A percentile compares a stretch with the other conserved stretches of the same genome.
These are phyloP conservation scores for Oceanodroma leucorhoa DNA, from an alignment of 2,797 vertebrate genomes.

Conservation along the genomic window DNA sequence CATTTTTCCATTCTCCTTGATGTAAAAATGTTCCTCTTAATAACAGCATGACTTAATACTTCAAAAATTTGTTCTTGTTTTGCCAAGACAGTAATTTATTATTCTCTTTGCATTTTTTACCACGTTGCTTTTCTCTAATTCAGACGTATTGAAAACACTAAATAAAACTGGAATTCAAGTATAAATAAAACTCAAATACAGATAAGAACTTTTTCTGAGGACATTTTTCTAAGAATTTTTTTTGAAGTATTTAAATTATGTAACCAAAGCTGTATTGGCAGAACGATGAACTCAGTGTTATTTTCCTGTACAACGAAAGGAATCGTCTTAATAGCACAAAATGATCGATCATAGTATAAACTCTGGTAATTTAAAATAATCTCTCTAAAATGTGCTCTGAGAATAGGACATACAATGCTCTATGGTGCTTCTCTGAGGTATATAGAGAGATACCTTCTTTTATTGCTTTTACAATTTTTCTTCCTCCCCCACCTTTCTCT, in stretches of 20 bases:
- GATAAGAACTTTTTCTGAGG: neutral
- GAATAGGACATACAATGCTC: neutral
- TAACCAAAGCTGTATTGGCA: neutral
- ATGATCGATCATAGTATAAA: neutral
- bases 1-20: neutral
- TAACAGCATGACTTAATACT: neutral
- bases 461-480: neutral
- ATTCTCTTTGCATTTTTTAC: neutral
- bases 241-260: neutral
- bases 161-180: neutral
- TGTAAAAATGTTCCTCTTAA: neutral
- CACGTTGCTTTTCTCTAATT: neutral
- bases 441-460: neutral
- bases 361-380: neutral
- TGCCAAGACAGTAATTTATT: neutral
- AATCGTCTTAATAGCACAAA: neutral
- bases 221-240: neutral
- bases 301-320: neutral
- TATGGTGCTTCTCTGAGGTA: neutral
- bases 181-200: neutral
- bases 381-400: neutral
- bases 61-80: neutral
- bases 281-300: neutral
- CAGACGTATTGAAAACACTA: neutral
- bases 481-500: neutral